These are phyloP conservation scores for Molothrus aeneus DNA, from an alignment of 2,797 vertebrate genomes.

Conservation along the genomic window DNA sequence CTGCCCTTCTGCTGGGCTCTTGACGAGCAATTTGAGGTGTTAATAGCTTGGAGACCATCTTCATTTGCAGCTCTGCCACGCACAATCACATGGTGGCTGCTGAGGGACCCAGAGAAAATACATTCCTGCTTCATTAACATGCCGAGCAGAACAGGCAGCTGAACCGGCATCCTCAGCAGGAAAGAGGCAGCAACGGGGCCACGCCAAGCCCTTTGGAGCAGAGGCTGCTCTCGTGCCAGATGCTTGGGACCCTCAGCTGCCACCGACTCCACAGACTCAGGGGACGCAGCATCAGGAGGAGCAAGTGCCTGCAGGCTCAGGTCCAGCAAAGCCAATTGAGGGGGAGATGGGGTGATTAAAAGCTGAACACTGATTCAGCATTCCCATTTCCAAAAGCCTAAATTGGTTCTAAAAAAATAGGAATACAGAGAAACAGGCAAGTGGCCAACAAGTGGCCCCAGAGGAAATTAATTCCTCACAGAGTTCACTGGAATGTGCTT, in stretches of 20 bases:
- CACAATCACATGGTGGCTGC: slow-evolving; percentile 25
- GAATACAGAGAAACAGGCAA: background rate
- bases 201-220: background rate
- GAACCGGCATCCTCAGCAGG: background rate
- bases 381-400: background rate
- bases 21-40: slow-evolving; percentile 44
- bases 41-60: slow-evolving; percentile 41
- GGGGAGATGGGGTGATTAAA: background rate
- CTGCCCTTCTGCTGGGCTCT: slow-evolving; percentile 18
- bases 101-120: background rate
- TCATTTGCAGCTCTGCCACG: background rate
- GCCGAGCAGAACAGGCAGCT: slow-evolving; percentile 1
- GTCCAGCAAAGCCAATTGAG: background rate
- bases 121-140: slow-evolving; percentile 32
- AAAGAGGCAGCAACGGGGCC: background rate
- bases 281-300: background rate
- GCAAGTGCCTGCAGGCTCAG: background rate
- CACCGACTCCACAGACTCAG: background rate
- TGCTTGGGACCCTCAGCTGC: background rate
- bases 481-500: background rate
- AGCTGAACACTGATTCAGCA: slow-evolving; percentile 6
- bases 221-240: background rate
- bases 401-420: background rate
- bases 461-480: slow-evolving; percentile 17
- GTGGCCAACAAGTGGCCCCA: background rate